These are phyloP conservation scores for Coranthus polyacanthus DNA, from an alignment of 2,797 vertebrate genomes.

Conservation along the genomic window DNA sequence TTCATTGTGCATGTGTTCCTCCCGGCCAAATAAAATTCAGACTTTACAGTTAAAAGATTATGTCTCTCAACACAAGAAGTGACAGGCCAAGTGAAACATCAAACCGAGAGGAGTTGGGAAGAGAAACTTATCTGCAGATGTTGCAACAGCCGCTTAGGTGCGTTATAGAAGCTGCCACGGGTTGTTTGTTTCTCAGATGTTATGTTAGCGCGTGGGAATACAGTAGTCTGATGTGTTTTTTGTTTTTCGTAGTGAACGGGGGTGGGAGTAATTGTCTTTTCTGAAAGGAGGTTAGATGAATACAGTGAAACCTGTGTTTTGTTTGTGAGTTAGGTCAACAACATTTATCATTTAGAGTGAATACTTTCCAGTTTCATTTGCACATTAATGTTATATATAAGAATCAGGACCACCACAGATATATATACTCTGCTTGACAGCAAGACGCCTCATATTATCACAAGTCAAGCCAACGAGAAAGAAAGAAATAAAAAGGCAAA, in stretches of 20 bases:
- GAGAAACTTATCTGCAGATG: conserved; percentile 36
- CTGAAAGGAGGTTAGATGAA: conserved; percentile 12
- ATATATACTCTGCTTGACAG: neutral
- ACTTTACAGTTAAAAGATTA: conserved; percentile 38
- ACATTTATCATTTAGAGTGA: neutral
- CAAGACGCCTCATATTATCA: conserved; percentile 1
- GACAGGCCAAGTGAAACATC: conserved; percentile 38
- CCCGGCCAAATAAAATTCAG: conserved; percentile 22
- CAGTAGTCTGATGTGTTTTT: conserved; percentile 33
- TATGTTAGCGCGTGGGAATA: conserved; percentile 43
- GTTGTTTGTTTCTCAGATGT: conserved; percentile 48
- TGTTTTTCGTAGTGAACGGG: conserved; percentile 15
- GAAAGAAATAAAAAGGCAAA: neutral
- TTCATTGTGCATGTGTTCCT: conserved; percentile 19
- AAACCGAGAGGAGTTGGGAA: conserved; percentile 31
- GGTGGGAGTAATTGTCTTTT: conserved; percentile 19
- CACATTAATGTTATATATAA: neutral
- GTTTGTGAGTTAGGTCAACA: neutral
- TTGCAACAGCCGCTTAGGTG: conserved; percentile 37
- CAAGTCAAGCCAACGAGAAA: neutral
- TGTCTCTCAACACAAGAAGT: conserved; percentile 37
- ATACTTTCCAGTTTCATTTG: neutral
- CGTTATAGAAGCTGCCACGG: conserved; percentile 37
- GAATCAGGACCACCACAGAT: conserved; percentile 2
- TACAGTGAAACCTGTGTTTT: neutral